Conservation (phyloP, 2,888 invertebrate species). For the Chirona hameri region DNA sequence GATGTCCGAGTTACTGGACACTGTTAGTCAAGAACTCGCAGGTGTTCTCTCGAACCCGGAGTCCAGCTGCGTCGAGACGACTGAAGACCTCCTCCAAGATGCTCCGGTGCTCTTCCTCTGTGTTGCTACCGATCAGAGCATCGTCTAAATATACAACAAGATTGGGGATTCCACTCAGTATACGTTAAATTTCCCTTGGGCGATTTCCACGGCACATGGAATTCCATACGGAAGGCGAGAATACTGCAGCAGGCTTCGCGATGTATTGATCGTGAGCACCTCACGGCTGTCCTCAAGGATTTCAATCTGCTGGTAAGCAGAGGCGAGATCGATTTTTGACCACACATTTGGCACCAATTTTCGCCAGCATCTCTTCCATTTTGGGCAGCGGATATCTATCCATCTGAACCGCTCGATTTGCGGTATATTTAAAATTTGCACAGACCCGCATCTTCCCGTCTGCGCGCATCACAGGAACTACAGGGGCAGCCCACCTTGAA, state of each 20-base stretch:
- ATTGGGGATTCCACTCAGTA: neutral
- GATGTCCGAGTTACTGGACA: too few relatives aligned
- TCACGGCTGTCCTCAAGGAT: neutral
- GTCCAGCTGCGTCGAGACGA: neutral
- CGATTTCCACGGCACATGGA: neutral
- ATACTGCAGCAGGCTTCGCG: neutral
- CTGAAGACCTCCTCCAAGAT: neutral
- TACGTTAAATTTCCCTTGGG: neutral
- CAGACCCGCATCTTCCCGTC: neutral
- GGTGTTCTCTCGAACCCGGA: neutral
- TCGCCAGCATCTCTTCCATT: neutral
- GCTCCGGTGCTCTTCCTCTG: neutral
- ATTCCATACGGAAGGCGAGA: neutral
- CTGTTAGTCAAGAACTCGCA: neutral
- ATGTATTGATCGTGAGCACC: neutral
- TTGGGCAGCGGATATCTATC: neutral
- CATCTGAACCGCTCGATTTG: neutral
- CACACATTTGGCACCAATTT: neutral
- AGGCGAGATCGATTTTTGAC: neutral
- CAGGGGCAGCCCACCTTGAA: neutral
- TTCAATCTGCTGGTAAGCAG: neutral
- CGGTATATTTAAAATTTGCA: neutral
- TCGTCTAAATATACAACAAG: neutral
- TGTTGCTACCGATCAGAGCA: neutral
- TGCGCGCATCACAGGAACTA: neutral